Evolutionary conservation across 1,140 invertebrate species (phyloP).

Genomic region (Coptotermes formosanus): DNA sequence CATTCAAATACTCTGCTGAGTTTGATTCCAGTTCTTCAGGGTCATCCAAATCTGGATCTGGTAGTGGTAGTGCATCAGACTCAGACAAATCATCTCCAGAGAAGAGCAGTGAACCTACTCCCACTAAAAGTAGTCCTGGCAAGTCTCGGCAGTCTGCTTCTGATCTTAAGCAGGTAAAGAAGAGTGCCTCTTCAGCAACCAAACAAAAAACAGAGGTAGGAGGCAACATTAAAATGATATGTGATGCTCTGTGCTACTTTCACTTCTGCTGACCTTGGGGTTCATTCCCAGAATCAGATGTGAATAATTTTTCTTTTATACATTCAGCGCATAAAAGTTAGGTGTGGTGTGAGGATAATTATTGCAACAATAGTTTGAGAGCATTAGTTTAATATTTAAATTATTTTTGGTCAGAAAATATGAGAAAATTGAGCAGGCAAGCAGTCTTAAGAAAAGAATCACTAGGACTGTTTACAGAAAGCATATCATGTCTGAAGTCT

Average conservation of each 20-base stretch:
- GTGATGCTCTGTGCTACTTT: constrained; percentile 22
- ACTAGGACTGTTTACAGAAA: no score
- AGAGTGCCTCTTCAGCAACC: constrained; percentile 8
- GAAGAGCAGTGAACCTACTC: constrained; percentile 27
- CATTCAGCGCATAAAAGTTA: no score
- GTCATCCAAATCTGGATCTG: constrained; percentile 47
- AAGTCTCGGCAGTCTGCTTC: constrained; percentile 16
- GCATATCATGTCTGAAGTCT: no score
- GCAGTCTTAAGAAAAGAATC: no score
- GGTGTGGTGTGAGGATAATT: no score
- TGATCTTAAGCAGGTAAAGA: constrained; percentile 39
- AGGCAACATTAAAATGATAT: neutral
- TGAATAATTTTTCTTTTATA: no score
- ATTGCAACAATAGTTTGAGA: no score
- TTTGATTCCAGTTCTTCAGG: constrained; percentile 48
- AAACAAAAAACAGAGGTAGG: constrained; percentile 18
- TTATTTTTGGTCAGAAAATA: no score
- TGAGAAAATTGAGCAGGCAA: no score
- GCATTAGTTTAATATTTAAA: no score
- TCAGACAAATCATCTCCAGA: constrained; percentile 33
- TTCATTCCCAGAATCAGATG: no score
- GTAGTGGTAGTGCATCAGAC: constrained; percentile 36
- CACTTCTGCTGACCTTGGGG: neutral
- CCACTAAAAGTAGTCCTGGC: neutral
- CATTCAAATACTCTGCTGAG: constrained; percentile 41